Evolutionary conservation across 2,113 vertebrate genomes (phyloP).

Genomic region (Sinocyclocheilus anophthalmus): DNA sequence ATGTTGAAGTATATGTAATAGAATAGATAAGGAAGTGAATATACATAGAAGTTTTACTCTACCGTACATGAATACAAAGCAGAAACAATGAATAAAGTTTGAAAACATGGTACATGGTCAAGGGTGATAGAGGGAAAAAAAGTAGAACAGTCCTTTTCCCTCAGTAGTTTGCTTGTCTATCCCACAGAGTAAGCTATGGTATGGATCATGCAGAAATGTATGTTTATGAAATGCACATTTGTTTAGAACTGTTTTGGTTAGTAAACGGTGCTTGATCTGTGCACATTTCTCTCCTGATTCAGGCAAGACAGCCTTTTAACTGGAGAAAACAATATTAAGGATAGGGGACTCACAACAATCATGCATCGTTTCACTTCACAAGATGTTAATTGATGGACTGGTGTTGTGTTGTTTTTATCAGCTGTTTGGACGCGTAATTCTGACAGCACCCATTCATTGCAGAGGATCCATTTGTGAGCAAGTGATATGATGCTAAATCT

Average conservation of each 20-base stretch:
- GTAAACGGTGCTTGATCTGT: too few species aligned
- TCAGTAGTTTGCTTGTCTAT: neutral
- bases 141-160: neutral
- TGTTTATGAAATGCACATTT: neutral
- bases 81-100: neutral
- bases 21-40: neutral
- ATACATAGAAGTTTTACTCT: neutral
- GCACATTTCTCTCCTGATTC: neutral
- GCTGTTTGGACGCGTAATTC: neutral
- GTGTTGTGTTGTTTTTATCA: neutral
- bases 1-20: constrained; percentile 1
- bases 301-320: neutral
- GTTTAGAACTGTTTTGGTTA: neutral
- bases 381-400: neutral
- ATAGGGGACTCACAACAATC: neutral
- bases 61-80: neutral
- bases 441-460: neutral
- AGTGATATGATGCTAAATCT: too few species aligned
- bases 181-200: neutral
- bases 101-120: neutral
- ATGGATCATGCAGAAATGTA: neutral
- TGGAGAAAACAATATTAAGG: neutral
- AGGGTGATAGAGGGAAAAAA: neutral
- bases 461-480: too few species aligned
- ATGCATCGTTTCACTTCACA: neutral